Evolutionary conservation across 2,888 invertebrate genomes (phyloP).

Genomic region (Pollenia angustigena): DNA sequence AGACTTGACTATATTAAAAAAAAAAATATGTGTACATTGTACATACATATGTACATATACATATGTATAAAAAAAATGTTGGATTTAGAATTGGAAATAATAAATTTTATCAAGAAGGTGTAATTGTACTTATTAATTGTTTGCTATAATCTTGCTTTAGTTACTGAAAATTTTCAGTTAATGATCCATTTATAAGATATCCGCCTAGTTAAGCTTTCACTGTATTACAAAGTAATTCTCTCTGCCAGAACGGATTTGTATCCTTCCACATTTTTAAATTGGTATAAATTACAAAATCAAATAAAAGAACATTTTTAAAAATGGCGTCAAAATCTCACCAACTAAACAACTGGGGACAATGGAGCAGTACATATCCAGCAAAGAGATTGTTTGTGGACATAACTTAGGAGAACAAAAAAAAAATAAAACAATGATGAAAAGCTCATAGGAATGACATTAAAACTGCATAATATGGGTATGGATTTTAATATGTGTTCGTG

Average conservation of each 20-base stretch:
- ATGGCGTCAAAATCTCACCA: constrained; percentile 50
- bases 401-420: neutral
- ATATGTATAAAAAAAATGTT: neutral
- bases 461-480: constrained; percentile 23
- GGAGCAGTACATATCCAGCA: neutral
- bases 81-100: neutral
- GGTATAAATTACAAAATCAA: constrained; percentile 25
- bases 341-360: constrained; percentile 22
- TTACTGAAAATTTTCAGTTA: too few species aligned
- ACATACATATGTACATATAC: neutral
- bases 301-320: constrained; percentile 22
- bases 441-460: constrained; percentile 37
- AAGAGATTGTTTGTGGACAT: constrained; percentile 11
- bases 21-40: too few species aligned
- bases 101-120: too few species aligned
- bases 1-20: constrained; percentile 24
- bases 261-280: constrained; percentile 22
- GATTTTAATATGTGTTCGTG: neutral
- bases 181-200: too few species aligned
- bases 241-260: neutral
- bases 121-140: too few species aligned
- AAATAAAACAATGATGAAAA: neutral
- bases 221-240: too few species aligned
- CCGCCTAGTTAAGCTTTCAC: too few species aligned
- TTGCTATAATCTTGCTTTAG: too few species aligned